A percentile compares a stretch with the other conserved stretches of the same genome.
These are phyloP conservation scores for Abramis brama DNA, from an alignment of 2,113 vertebrate species.

Conservation along the genomic window DNA sequence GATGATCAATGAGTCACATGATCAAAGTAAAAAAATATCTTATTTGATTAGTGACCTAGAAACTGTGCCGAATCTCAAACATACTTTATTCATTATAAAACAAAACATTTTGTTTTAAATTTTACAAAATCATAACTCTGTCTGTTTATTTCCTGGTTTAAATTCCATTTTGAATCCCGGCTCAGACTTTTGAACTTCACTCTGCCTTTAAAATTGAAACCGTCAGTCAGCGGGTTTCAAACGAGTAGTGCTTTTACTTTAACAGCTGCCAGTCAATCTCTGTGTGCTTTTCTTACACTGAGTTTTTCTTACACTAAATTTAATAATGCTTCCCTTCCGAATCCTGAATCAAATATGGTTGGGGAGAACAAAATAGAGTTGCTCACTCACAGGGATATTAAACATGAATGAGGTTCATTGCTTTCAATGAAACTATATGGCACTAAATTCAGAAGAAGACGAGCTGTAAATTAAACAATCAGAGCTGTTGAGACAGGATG, in stretches of 20 bases:
- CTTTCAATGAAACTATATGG: constrained; percentile 22
- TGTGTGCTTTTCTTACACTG: not conserved
- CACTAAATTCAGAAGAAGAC: constrained; percentile 9
- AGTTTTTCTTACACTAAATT: not conserved
- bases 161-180: not conserved
- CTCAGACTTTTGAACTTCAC: not conserved
- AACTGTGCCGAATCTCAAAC: no score
- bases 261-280: constrained; percentile 30
- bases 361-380: not conserved
- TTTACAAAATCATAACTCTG: not conserved
- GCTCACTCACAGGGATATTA: constrained; percentile 38
- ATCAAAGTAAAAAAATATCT: no score
- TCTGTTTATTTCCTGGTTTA: not conserved
- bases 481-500: constrained; percentile 27
- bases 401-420: constrained; percentile 39
- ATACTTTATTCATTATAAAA: no score
- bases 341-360: constrained; percentile 4
- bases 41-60: no score
- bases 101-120: not conserved
- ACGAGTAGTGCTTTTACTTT: not conserved
- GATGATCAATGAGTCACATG: no score
- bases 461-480: constrained; percentile 36
- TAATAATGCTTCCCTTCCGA: constrained; percentile 6
- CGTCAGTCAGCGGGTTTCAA: not conserved
- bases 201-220: not conserved